Base-by-base conservation (phyloP, 2,113 vertebrate genomes). In the Glaucidium brasilianum region DNA sequence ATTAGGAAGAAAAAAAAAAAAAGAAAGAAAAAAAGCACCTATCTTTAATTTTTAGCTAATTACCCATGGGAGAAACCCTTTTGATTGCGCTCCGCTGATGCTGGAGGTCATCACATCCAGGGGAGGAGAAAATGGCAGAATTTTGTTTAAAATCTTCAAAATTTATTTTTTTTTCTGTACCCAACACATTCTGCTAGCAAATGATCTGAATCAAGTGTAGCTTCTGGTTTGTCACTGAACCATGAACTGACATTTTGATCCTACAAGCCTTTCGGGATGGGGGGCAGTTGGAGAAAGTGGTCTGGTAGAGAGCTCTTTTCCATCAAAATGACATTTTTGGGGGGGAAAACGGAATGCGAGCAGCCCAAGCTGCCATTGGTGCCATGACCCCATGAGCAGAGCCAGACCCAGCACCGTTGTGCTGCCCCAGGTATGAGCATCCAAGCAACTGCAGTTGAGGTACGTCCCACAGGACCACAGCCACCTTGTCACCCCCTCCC, bases 401-500 rank as follows among this genome's bases (percentile, higher is more conserved):
- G 8, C 62, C 66, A 43, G 71, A 16, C 6, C 22, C 67, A n/a
- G 67, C 45, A 27, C 3, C 0, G 0, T 45, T 15, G 32, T 0
- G 0, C 6, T 35, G 59, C 49, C 35, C 63, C 43, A 11, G 16
- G 21, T 1, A 0, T 10, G 18, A 45, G 10, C 27, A 3, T 29
- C 45, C 59, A 29, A 37, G 39, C 1, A 25, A 17, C n/a, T 34
- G 35, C 18, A 49, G 27, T 0, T 23, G 55, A 59, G 41, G 20
- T 7, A 14, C 1, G 0, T 20, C 63, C 37, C 9, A 60, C 1
- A 45, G 73, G 47, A 58, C 37, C 34, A 5, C 0, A 0, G 64
- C 16, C 83, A 39, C 34, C 5, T 6, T 10, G 58, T 30, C 45
- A 39, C 10, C 60, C 21, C 10, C 3, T 9, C 52, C 68, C 77